Evolutionary conservation across 2,113 vertebrate genomes (phyloP), one percentile per base, ranked within the genome.

Genomic region (Tachycineta bicolor): DNA sequence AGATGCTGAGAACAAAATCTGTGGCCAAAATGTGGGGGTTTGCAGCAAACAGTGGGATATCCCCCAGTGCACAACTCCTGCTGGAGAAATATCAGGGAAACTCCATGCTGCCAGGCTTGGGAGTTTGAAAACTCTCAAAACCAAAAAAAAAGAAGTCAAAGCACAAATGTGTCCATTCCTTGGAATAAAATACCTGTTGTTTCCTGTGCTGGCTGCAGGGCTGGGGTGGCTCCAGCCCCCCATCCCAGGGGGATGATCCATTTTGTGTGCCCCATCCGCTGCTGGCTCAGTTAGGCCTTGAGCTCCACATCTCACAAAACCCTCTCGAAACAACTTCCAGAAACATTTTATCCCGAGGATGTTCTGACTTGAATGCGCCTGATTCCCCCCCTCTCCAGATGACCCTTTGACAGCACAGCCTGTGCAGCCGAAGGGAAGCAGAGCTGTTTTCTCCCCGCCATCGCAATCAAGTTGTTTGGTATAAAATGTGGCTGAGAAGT

Each of bases 381-480:
- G 69, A 47, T 87, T 59, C 76, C 56, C 77, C 56, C 59, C 69
- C 34, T 17, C 69, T 73, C 11, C 29, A 89, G 95, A 89, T 59
- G 91, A 89, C 83, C 84, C 77, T 92, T 73, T 93, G 73, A 87
- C 49, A 60, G 58, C 68, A 39, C 44, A 67, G 64, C 16, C 58
- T 2, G 60, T 70, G 91, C 39, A 63, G 87, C 23, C 3, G 0
- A 82, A 87, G 59, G 63, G 53, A 64, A 94, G 87, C 73, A 80
- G 90, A 58, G 80, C 9, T 80, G 89, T 84, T 96, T 92, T 58
- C 73, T 91, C 85, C 84, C 87, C 59, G 75, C 86, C 62, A 90
- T 94, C 83, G 75, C 83, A 86, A 91, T 91, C 87, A 91, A 93
- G 91, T 87, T 91, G 81, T 93, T 96, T 92, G 79, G 73, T 73